phyloP scores from a whole-genome alignment of 2,888 invertebrate species.

The Blera fallax region DNA sequence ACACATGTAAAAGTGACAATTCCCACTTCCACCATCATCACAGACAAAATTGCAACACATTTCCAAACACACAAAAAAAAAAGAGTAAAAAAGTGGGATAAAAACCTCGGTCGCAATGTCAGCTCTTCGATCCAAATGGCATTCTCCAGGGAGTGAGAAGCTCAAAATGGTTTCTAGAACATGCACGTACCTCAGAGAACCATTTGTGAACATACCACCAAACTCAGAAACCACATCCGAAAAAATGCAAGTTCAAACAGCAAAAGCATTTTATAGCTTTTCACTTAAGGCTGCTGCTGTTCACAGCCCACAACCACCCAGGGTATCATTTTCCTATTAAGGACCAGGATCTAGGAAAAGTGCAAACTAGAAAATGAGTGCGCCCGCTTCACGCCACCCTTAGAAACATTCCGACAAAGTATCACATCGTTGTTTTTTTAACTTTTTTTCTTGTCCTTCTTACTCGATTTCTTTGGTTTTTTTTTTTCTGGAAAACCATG shows the following conservation, averaged over 20 bases:
- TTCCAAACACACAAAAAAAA: not conserved
- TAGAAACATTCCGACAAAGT: conserved; percentile 60
- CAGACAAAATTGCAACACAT: conserved; percentile 33
- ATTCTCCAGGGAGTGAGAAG: conserved; percentile 6
- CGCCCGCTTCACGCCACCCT: conserved; percentile 14
- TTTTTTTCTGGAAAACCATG: conserved; percentile 51
- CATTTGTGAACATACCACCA: conserved; percentile 35
- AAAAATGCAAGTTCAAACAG: conserved; percentile 67
- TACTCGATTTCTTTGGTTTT: conserved; percentile 34
- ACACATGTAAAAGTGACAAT: conserved; percentile 50
- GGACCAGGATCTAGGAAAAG: conserved; percentile 46
- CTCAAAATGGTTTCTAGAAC: conserved; percentile 40
- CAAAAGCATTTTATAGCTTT: conserved; percentile 68
- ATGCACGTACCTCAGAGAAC: conserved; percentile 50
- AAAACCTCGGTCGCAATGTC: conserved; percentile 39
- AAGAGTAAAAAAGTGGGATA: not conserved
- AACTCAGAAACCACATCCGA: conserved; percentile 30
- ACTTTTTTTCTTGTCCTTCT: conserved; percentile 19
- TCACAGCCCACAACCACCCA: conserved; percentile 42
- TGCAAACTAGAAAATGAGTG: conserved; percentile 70
- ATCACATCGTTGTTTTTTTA: conserved; percentile 51
- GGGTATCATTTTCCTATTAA: conserved; percentile 70
- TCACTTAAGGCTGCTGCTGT: conserved; percentile 49
- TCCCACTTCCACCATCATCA: conserved; percentile 25
- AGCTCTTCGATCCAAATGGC: conserved; percentile 47